Evolutionary conservation across 1,140 invertebrate species (phyloP), one percentile per base, ranked within the genome.

Genomic region (Tetragonula clypearis): DNA sequence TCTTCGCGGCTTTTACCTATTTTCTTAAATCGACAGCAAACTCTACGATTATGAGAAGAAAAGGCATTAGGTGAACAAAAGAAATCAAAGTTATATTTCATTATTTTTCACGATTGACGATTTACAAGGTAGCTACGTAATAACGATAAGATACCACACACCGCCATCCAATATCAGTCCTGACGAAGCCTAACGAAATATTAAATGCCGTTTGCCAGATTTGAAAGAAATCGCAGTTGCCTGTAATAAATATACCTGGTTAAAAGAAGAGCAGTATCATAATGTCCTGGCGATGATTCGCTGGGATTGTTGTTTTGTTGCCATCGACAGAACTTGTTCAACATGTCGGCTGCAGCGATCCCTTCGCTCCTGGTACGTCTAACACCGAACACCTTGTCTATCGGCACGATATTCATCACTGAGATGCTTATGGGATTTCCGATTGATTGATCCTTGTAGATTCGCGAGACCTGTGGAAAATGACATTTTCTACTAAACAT

Each of bases 401-500:
- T 94, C 23, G 96, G 93, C 23, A 97, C 92, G 66, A 97, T 96
- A 83, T 97, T 96, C 12, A 97, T 96, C 15, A 98, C 96, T 1
- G 97, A 96, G 55, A 98, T 96, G 88, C 96, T 97, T 68, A 98
- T 96, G 1, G 97, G 96, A 92, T 98, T 98, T 11, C 98, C 97
- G 84, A 98, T 97, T 56, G 96, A 97, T 11, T 97, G 96, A 92
- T 98, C 97, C 86, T 97, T 97, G 93, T 97, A 98, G 83, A 98
- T 96, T 55, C 96, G 95, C 12, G 97, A 96, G 14, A 97, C 97
- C 97, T 97, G 89, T 23, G 90, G 0, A 26, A 19, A 73, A 53
- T 17, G n/a, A 30, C 73, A 30, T 72, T 21, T 72, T 41, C 0
- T 4, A 60, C 21, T 60, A 41, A 41, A 41, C 41, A 0, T 41